Evolutionary conservation across 1,140 invertebrate genomes (phyloP), one percentile per base, ranked within the genome.

Genomic region (Sitobion miscanthi): DNA sequence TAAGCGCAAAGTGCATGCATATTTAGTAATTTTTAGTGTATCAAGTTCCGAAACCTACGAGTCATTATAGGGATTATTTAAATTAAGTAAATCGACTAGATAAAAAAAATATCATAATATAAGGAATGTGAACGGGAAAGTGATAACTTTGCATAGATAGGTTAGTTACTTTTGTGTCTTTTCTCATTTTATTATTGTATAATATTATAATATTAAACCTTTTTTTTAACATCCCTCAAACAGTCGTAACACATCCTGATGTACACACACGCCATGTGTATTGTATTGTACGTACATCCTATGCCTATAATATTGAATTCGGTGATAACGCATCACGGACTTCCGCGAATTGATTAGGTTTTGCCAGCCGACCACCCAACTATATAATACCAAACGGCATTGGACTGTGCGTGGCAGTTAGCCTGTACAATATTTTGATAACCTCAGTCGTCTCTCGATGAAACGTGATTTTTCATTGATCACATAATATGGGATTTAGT

Each of bases 291-390:
- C 38, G 35, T 38, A 23, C 38, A 69, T 88, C 25, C n/a, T 90
- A 38, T 62, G 52, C 38, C 42, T 47, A 87, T 30, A 30, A 30
- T 23, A 54, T 54, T 20, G 21, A 52, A 57, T 57, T 89, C 8
- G 5, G 49, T 38, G 87, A 87, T 57, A 89, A 69, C 11, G 7
- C 25, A 69, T 14, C 20, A 42, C 30, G 20, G 88, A 89, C 49
- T 90, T 90, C 54, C 38, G 57, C 38, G 89, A 90, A 90, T 69
- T 90, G 38, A 35, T 89, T 52, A 54, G 20, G 35, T 90, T 90
- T 69, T 25, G 38, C 89, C 14, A 90, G 11, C 45, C 23, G 54
- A 90, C 54, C 38, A 90, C 54, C 54, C 38, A 62, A 45, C 52
- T 54, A 90, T 69, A 54, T 54, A 21, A 54, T 54, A 77, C 30